Conservation (phyloP, 2,888 invertebrate genomes). For the Exocentrus adspersus region DNA sequence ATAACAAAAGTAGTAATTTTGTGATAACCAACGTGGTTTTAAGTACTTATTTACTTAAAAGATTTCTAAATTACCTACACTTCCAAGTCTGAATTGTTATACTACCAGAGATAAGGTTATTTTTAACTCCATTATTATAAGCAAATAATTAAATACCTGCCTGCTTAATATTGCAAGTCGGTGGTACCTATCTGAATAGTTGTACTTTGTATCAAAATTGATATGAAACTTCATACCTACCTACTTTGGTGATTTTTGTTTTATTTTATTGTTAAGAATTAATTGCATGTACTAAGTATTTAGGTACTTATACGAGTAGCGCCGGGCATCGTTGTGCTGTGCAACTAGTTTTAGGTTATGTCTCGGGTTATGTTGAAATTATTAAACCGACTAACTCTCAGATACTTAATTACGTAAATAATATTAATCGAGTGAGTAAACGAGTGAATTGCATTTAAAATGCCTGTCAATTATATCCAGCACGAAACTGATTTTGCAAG, state of each 20-base stretch:
- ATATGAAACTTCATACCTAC: too few relatives aligned
- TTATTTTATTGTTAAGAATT: too few relatives aligned
- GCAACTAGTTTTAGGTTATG: constrained; percentile 7
- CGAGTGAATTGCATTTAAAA: not conserved
- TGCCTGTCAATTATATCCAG: not conserved
- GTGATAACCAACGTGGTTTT: constrained; percentile 12
- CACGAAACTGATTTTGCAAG: not conserved
- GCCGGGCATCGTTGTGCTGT: not conserved
- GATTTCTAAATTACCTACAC: constrained; percentile 11
- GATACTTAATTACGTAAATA: constrained; percentile 7
- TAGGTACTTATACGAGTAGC: not conserved
- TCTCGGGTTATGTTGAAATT: too few relatives aligned
- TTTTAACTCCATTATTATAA: not conserved
- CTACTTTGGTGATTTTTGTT: too few relatives aligned
- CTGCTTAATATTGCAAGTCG: not conserved
- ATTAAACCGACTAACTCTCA: not conserved
- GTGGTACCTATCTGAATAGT: not conserved
- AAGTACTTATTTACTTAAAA: constrained; percentile 9
- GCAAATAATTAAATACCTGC: not conserved
- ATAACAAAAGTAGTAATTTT: constrained; percentile 11
- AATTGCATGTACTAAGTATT: not conserved
- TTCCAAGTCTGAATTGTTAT: constrained; percentile 1
- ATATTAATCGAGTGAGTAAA: not conserved
- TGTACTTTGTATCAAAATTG: not conserved
- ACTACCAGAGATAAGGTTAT: constrained; percentile 10